Evolutionary conservation across 2,113 vertebrate genomes (phyloP), one percentile per base, ranked within the genome.

Genomic region (Bos indicus): DNA sequence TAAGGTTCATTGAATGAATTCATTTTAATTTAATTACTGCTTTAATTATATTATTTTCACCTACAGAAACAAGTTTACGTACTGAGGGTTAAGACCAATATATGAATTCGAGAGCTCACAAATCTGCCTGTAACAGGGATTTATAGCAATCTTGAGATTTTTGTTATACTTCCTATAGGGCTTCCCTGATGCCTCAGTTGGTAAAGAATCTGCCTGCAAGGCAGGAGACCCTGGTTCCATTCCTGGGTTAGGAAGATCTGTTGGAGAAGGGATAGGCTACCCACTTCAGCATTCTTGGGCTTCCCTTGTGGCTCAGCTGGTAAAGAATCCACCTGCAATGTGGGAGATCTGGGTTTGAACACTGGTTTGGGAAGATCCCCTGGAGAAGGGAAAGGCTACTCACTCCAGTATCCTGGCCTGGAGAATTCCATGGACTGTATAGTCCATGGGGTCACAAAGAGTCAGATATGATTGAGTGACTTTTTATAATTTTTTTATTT

Each of bases 81-180:
- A 9, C 2, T 54, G 3, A 16, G 10, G 10, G 1, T 23, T 64
- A 80, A 7, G 6, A 74, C 6, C 8, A 77, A 59, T 2, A 13
- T 15, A 8, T 25, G 9, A 46, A 64, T 33, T 48, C 33, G 6
- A 0, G 1, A 10, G 21, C 8, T 43, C 13, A 64, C 3, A 46
- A 52, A 57, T 87, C 33, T 82, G 23, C 1, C 30, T 11, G 4
- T 78, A 36, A 59, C 0, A 88, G 3, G 12, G 16, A 62, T 43
- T 25, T 54, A 67, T 36, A 28, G 23, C 84, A 80, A 80, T n/a
- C 4, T 56, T 56, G 13, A 46, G 21, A 26, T 78, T 19, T 3
- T 2, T 13, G 82, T 40, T 74, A 19, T 0, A 15, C 0, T 95
- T 91, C 46, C 21, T 85, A 3, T 23, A 40, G n/a, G 67, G 67